Conservation (phyloP, 2,797 vertebrate species). For the Nyctibius grandis region DNA sequence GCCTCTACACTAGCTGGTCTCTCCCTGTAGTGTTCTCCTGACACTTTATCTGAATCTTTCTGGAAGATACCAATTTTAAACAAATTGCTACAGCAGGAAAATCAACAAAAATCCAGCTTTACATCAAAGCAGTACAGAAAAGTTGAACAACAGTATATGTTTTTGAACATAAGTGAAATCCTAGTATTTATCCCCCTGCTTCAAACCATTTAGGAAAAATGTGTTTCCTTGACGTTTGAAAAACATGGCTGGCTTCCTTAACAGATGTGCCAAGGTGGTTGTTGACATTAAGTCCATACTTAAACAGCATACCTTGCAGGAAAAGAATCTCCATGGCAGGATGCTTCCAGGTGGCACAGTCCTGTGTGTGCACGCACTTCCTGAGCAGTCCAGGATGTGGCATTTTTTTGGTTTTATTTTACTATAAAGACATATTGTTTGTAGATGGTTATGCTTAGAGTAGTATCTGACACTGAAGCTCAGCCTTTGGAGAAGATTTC, state of each 20-base stretch:
- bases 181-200: not conserved
- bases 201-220: not conserved
- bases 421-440: not conserved
- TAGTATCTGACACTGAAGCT: not conserved
- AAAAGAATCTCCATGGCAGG: constrained; percentile 60
- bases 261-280: not conserved
- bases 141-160: rapidly evolving
- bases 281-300: not conserved
- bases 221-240: not conserved
- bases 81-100: not conserved
- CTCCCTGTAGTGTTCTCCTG: not conserved
- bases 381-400: not conserved
- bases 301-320: constrained; percentile 64
- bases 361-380: not conserved
- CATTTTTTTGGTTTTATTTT: not conserved
- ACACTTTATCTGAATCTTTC: not conserved
- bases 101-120: not conserved
- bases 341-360: constrained; percentile 44
- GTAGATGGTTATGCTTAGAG: not conserved
- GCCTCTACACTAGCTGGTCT: not conserved
- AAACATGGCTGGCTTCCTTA: not conserved
- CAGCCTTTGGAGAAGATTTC: constrained; percentile 43
- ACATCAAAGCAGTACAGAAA: not conserved
- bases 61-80: not conserved
- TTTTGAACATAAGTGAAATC: not conserved